A percentile compares a stretch with the other conserved stretches of the same genome.
These are phyloP conservation scores for Habroteleia sp. DNA, from an alignment of 2,888 invertebrate genomes.

Conservation along the genomic window DNA sequence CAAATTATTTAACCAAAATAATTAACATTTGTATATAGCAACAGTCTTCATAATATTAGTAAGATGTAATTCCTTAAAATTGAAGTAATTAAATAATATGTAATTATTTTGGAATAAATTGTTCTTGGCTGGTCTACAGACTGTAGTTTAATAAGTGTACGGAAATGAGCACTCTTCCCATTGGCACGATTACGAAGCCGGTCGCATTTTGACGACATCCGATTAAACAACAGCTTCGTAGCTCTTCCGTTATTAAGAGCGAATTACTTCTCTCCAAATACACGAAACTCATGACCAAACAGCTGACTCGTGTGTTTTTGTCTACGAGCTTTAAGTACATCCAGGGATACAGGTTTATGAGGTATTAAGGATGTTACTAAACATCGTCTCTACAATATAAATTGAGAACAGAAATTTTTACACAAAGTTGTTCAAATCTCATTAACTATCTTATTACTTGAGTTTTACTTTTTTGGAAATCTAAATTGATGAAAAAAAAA, in stretches of 20 bases:
- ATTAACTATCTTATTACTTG: too few species aligned
- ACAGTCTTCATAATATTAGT: too few species aligned
- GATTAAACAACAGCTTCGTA: slow-evolving; percentile 68
- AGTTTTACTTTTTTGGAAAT: too few species aligned
- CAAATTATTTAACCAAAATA: too few species aligned
- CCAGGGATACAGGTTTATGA: slow-evolving; percentile 42
- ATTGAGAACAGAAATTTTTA: background rate
- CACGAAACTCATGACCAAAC: slow-evolving; percentile 70
- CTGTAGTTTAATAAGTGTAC: slow-evolving; percentile 26
- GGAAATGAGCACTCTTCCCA: slow-evolving; percentile 26
- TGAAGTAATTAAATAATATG: background rate
- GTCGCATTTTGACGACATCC: slow-evolving; percentile 69
- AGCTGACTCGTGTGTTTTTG: slow-evolving; percentile 70
- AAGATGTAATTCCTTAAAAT: too few species aligned
- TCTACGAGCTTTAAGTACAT: slow-evolving; percentile 26
- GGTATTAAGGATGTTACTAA: slow-evolving; percentile 9
- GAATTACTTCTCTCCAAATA: slow-evolving; percentile 67
- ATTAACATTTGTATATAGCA: too few species aligned
- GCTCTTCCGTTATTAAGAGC: slow-evolving; percentile 74
- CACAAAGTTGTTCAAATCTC: background rate
- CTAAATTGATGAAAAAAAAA: too few species aligned
- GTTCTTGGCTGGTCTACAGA: slow-evolving; percentile 7
- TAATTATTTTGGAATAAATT: background rate
- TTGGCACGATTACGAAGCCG: slow-evolving; percentile 53
- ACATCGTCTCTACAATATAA: slow-evolving; percentile 7